These are phyloP conservation scores for Operophtera brumata DNA, from an alignment of 2,888 invertebrate genomes.

Conservation along the genomic window DNA sequence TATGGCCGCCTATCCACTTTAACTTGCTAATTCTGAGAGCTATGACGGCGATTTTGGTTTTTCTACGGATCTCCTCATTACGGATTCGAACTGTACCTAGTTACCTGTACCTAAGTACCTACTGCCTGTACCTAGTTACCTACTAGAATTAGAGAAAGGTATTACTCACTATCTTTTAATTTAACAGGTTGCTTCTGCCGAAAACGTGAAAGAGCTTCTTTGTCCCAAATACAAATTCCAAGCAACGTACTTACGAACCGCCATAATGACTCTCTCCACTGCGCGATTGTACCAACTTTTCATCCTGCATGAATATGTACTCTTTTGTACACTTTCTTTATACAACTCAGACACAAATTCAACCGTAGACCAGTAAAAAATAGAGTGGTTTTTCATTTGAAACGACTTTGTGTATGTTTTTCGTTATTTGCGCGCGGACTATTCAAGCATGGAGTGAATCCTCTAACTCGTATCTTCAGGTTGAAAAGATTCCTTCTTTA, in stretches of 20 bases:
- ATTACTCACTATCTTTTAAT: not conserved
- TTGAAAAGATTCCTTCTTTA: conserved; percentile 35
- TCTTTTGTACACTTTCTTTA: conserved; percentile 15
- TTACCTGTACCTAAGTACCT: too few relatives aligned
- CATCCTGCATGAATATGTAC: conserved; percentile 26
- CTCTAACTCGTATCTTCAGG: conserved; percentile 48
- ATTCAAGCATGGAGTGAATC: conserved; percentile 52
- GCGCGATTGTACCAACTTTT: conserved; percentile 34
- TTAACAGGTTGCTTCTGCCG: not conserved
- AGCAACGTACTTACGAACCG: conserved; percentile 22
- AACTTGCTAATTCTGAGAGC: too few relatives aligned
- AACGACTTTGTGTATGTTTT: conserved; percentile 45
- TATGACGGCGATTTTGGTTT: too few relatives aligned
- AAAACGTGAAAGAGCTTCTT: conserved; percentile 5
- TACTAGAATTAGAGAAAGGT: too few relatives aligned
- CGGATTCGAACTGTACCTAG: too few relatives aligned
- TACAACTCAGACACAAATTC: not conserved
- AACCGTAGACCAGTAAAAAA: not conserved
- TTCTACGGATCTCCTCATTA: too few relatives aligned
- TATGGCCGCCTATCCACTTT: too few relatives aligned
- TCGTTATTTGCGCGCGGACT: conserved; percentile 55
- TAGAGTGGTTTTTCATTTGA: not conserved
- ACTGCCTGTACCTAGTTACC: too few relatives aligned
- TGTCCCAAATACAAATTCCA: conserved; percentile 6
- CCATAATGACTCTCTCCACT: conserved; percentile 28